A percentile compares a stretch with the other conserved stretches of the same genome.
These are phyloP conservation scores for Galerucella calmariensis DNA, from an alignment of 2,888 invertebrate species.

Conservation along the genomic window DNA sequence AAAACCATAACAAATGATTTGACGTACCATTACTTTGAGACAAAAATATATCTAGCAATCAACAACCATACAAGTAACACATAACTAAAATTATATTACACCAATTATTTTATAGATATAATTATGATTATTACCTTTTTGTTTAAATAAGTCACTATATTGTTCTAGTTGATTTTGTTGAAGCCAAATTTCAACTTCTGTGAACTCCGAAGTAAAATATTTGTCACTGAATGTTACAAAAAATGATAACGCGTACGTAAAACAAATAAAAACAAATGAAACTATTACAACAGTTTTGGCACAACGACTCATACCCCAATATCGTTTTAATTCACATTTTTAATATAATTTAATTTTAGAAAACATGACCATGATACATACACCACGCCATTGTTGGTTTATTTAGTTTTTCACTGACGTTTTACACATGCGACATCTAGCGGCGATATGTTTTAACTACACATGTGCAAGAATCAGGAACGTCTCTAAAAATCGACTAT, in stretches of 20 bases:
- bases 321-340: constrained; percentile 45
- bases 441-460: not conserved
- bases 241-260: constrained; percentile 65
- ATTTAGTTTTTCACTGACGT: constrained; percentile 13
- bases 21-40: too few relatives aligned
- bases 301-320: constrained; percentile 59
- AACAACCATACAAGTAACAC: too few relatives aligned
- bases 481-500: not conserved
- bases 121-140: constrained; percentile 73
- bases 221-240: constrained; percentile 65
- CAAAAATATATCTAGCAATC: too few relatives aligned
- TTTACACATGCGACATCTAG: not conserved
- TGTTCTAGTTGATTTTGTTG: constrained; percentile 78
- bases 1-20: too few relatives aligned
- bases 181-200: constrained; percentile 80
- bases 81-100: too few relatives aligned
- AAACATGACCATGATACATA: not conserved
- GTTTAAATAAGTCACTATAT: constrained; percentile 76
- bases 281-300: constrained; percentile 66
- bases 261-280: constrained; percentile 67
- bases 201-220: constrained; percentile 58
- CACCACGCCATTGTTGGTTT: constrained; percentile 11
- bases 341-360: constrained; percentile 13
- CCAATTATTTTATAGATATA: not conserved
- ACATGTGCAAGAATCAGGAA: not conserved